Evolutionary conservation across 2,113 vertebrate species (phyloP).

Genomic region (Campylomormyrus numenius): DNA sequence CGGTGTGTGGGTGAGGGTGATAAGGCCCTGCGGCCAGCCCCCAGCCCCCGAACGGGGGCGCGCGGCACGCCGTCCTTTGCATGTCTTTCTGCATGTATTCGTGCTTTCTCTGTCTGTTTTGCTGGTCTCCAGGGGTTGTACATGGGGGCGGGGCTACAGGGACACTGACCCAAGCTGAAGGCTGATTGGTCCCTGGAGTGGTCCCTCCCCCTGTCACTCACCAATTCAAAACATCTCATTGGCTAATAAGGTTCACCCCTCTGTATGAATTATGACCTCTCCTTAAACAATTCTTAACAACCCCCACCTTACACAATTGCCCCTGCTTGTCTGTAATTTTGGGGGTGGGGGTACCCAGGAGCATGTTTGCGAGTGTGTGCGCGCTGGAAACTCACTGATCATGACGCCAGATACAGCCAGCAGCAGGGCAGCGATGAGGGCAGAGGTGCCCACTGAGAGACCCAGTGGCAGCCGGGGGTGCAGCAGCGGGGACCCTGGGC

Average conservation of each 20-base stretch:
- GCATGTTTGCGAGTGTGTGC: background rate
- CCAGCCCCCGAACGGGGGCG: background rate
- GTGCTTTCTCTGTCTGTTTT: background rate
- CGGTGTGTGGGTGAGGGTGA: slow-evolving; percentile 46
- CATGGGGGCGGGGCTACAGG: background rate
- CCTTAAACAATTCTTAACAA: background rate
- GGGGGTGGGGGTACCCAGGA: background rate
- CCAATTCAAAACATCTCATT: background rate
- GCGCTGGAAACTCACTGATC: slow-evolving; percentile 77
- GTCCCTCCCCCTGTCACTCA: background rate
- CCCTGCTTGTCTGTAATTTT: background rate
- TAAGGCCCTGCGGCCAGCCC: background rate
- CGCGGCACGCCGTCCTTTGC: background rate
- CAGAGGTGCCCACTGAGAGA: slow-evolving; percentile 88
- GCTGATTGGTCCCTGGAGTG: background rate
- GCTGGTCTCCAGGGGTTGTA: background rate
- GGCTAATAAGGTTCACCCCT: background rate
- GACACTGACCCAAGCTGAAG: background rate
- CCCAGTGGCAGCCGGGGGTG: slow-evolving; percentile 70
- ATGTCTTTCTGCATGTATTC: background rate
- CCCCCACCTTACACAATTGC: background rate
- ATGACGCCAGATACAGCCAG: slow-evolving; percentile 92
- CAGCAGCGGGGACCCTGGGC: too few species aligned
- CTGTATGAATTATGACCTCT: background rate
- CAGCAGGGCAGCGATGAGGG: slow-evolving; percentile 86